A percentile compares a stretch with the other conserved stretches of the same genome.
Conservation (phyloP, 1,140 invertebrate species). For the Stenopsyche tienmushanensis region DNA sequence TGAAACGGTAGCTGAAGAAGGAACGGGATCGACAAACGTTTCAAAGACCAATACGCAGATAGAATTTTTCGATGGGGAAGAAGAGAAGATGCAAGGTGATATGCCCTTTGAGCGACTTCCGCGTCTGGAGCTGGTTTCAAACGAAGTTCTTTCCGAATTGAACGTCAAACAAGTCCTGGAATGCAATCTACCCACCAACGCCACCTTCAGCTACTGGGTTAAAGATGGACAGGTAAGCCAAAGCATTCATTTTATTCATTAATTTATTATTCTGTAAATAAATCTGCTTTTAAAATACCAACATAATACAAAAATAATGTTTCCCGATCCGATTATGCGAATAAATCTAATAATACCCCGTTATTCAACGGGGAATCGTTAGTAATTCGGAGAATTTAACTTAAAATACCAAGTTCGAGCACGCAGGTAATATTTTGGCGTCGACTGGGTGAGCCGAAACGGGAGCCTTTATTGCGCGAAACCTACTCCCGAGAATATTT, state of each 20-base stretch:
- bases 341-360: too few relatives aligned
- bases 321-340: too few relatives aligned
- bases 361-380: too few relatives aligned
- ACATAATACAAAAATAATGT: not conserved
- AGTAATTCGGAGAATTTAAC: too few relatives aligned
- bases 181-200: constrained; percentile 35
- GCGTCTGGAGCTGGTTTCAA: constrained; percentile 26
- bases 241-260: not conserved
- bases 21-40: not conserved
- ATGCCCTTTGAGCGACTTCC: constrained; percentile 34
- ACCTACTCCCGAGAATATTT: too few relatives aligned
- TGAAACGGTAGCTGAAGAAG: not conserved
- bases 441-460: too few relatives aligned
- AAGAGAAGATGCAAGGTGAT: constrained; percentile 31
- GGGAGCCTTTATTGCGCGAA: too few relatives aligned
- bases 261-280: not conserved
- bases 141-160: constrained; percentile 37
- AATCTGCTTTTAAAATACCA: not conserved
- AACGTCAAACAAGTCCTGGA: constrained; percentile 39
- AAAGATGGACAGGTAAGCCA: constrained; percentile 34
- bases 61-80: not conserved
- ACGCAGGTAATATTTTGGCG: too few relatives aligned
- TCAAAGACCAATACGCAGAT: not conserved
- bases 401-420: too few relatives aligned
- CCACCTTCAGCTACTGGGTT: constrained; percentile 33